Evolutionary conservation across 1,140 invertebrate species (phyloP).

Genomic region (Colletes latitarsis): DNA sequence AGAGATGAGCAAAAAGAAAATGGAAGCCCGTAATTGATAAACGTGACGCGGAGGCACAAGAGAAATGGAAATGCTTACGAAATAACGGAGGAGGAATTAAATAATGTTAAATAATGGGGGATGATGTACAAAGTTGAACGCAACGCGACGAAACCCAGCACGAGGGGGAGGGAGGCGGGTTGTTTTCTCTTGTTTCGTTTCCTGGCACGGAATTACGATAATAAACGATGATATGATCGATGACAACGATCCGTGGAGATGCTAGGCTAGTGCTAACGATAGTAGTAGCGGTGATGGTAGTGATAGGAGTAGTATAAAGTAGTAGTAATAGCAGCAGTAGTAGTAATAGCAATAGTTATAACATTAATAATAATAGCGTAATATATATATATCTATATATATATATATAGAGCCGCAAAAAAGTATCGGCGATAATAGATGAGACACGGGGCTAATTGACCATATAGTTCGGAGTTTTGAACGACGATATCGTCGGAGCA

Average conservation of each 20-base stretch:
- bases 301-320: neutral
- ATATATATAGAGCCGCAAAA: slow-evolving; percentile 2
- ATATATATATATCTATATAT: slow-evolving; percentile 30
- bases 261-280: neutral
- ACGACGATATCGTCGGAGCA: slow-evolving; percentile 31
- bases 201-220: neutral
- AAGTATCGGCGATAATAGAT: neutral
- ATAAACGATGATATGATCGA: slow-evolving; percentile 5
- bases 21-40: no score
- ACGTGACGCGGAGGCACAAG: neutral
- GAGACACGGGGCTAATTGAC: slow-evolving; percentile 31
- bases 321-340: no score
- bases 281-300: neutral
- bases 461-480: slow-evolving; percentile 17
- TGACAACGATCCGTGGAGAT: slow-evolving; percentile 12
- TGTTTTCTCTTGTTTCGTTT: neutral
- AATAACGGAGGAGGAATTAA: slow-evolving; percentile 14
- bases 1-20: no score
- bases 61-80: neutral
- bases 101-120: slow-evolving; percentile 16
- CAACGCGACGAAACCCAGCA: neutral
- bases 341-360: slow-evolving; percentile 16
- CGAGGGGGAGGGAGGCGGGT: no score
- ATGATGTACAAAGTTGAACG: neutral
- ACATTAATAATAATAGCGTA: slow-evolving; percentile 51